phyloP scores from a whole-genome alignment of 2,888 invertebrate genomes.

The Chorisops tibialis region DNA sequence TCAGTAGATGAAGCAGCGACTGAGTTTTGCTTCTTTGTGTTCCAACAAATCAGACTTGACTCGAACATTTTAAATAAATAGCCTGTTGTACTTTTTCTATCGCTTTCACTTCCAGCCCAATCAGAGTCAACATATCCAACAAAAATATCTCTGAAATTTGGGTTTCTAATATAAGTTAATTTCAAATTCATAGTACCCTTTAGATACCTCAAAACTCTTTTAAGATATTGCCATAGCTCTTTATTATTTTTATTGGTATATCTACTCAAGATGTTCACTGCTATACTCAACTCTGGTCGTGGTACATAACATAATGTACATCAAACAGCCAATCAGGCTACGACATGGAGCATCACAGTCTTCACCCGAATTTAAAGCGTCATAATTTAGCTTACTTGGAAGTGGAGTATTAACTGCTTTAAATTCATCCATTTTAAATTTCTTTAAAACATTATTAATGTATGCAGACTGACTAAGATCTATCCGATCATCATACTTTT shows the following conservation, averaged over 20 bases:
- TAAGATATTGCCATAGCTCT: constrained; percentile 36
- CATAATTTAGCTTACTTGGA: constrained; percentile 36
- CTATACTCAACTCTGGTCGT: constrained; percentile 32
- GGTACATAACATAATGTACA: constrained; percentile 35
- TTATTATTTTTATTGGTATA: constrained; percentile 36
- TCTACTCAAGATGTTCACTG: constrained; percentile 24
- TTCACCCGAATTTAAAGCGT: constrained; percentile 36
- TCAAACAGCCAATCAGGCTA: constrained; percentile 36
- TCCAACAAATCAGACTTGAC: constrained; percentile 25
- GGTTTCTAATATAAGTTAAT: constrained; percentile 24
- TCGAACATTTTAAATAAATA: constrained; percentile 28
- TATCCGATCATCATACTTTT: constrained; percentile 27
- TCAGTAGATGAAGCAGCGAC: no score
- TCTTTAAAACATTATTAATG: constrained; percentile 35
- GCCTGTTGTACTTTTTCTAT: constrained; percentile 32
- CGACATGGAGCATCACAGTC: constrained; percentile 35
- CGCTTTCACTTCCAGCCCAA: constrained; percentile 26
- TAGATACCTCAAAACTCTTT: no score
- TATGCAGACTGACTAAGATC: constrained; percentile 32
- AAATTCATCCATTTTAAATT: constrained; percentile 38
- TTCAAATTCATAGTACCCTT: constrained; percentile 25
- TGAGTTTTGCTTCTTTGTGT: constrained; percentile 29
- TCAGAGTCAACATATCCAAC: no score
- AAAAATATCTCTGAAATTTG: no score
- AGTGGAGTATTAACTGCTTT: constrained; percentile 36